These are phyloP conservation scores for Unio pictorum DNA, from an alignment of 2,888 invertebrate genomes.

Conservation along the genomic window DNA sequence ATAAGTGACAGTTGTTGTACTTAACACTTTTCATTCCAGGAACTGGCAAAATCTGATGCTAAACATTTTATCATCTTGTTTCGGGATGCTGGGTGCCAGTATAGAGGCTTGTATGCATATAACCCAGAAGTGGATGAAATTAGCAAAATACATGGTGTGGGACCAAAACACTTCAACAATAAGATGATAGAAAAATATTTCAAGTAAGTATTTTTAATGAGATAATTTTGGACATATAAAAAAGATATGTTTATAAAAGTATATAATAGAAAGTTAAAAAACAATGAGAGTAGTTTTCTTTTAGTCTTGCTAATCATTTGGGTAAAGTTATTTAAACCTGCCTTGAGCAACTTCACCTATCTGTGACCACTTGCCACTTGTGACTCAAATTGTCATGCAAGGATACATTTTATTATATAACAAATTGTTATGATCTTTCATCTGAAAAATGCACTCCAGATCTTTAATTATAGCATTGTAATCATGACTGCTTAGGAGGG, in stretches of 20 bases:
- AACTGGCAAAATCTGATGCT: constrained; percentile 93
- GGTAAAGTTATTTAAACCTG: too few species aligned
- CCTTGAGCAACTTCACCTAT: too few species aligned
- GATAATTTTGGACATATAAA: neutral
- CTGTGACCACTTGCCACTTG: too few species aligned
- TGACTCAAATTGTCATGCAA: too few species aligned
- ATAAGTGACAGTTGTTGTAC: too few species aligned
- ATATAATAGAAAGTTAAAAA: neutral
- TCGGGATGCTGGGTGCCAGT: constrained; percentile 98
- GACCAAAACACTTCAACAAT: constrained; percentile 94
- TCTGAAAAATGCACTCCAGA: too few species aligned
- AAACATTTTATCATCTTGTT: constrained; percentile 99
- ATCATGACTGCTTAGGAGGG: too few species aligned
- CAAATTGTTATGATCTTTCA: too few species aligned
- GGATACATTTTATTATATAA: too few species aligned
- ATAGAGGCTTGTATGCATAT: constrained; percentile 96
- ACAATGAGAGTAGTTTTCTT: too few species aligned
- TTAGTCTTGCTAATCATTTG: too few species aligned
- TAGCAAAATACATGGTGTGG: constrained; percentile 93
- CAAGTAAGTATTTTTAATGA: constrained; percentile 83
- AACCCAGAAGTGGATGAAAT: constrained; percentile 94
- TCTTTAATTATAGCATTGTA: too few species aligned
- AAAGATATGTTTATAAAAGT: neutral
- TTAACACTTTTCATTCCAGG: constrained; percentile 71
- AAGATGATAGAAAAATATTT: constrained; percentile 99